Conservation (phyloP, 2,797 vertebrate genomes). For the Semaprochilodus insignis region DNA sequence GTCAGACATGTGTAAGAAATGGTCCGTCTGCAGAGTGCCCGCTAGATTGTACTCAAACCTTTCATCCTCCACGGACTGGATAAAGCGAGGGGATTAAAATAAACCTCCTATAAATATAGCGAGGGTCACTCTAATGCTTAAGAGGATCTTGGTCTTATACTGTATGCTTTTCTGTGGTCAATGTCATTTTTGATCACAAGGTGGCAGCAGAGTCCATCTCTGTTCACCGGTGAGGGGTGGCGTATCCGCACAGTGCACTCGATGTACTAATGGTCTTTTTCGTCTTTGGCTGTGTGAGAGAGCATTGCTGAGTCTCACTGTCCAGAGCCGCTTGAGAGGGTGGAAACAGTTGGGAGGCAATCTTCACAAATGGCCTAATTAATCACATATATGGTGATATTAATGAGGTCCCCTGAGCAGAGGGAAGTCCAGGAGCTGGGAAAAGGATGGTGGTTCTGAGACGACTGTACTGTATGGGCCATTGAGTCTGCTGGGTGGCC, state of each 20-base stretch:
- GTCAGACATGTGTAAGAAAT: not conserved
- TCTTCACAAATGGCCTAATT: constrained; percentile 36
- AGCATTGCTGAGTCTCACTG: not conserved
- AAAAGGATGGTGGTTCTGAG: constrained; percentile 20
- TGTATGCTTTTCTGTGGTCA: not conserved
- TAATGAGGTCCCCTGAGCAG: constrained; percentile 43
- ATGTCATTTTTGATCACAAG: constrained; percentile 61
- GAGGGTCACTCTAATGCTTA: not conserved
- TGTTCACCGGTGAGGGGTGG: not conserved
- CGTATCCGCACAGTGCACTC: not conserved
- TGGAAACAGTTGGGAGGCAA: constrained; percentile 32
- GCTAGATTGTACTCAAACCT: not conserved
- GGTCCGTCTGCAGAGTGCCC: not conserved
- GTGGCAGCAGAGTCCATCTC: constrained; percentile 58
- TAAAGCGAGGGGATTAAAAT: constrained; percentile 44
- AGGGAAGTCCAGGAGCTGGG: constrained; percentile 1
- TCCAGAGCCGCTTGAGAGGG: not conserved
- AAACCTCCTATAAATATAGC: constrained; percentile 42
- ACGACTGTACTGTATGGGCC: not conserved
- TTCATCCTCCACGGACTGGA: constrained; percentile 51
- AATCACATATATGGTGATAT: constrained; percentile 37
- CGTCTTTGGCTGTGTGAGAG: not conserved
- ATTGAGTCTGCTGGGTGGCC: constrained; percentile 34
- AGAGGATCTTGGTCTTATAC: constrained; percentile 37
- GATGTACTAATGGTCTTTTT: not conserved